These are phyloP conservation scores for Kryptolebias ocellatus DNA, from an alignment of 2,797 vertebrate species.

Conservation along the genomic window DNA sequence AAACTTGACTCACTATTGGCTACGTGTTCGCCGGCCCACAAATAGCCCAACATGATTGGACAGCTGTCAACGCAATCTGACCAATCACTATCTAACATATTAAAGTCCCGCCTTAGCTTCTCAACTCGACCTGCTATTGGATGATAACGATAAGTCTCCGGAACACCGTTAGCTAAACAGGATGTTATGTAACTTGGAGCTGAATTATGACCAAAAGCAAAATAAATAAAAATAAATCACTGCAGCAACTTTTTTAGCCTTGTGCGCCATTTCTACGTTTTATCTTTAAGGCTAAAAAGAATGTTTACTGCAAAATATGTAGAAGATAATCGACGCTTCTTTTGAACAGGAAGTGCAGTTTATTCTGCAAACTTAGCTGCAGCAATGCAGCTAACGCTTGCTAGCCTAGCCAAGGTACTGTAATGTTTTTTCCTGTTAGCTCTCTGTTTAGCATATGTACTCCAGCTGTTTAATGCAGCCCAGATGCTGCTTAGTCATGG, in stretches of 20 bases:
- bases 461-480: constrained; percentile 32
- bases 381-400: constrained; percentile 72
- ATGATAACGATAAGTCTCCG: neutral
- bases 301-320: constrained; percentile 3
- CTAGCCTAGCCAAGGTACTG: constrained; percentile 75
- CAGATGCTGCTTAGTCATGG: constrained; percentile 75
- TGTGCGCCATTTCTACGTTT: neutral
- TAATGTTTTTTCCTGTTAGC: constrained; percentile 1
- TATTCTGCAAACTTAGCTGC: neutral
- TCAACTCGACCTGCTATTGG: constrained; percentile 47
- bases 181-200: constrained; percentile 26
- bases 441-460: neutral
- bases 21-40: constrained; percentile 7
- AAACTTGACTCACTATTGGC: constrained; percentile 34
- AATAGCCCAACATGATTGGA: constrained; percentile 44
- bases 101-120: constrained; percentile 21
- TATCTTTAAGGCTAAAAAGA: neutral
- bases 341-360: neutral
- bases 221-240: neutral
- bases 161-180: neutral
- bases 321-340: neutral
- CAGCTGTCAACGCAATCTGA: fast-evolving
- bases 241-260: neutral
- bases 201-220: neutral
- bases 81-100: constrained; percentile 29